Evolutionary conservation across 2,113 vertebrate genomes (phyloP).

Genomic region (Aegypius monachus): DNA sequence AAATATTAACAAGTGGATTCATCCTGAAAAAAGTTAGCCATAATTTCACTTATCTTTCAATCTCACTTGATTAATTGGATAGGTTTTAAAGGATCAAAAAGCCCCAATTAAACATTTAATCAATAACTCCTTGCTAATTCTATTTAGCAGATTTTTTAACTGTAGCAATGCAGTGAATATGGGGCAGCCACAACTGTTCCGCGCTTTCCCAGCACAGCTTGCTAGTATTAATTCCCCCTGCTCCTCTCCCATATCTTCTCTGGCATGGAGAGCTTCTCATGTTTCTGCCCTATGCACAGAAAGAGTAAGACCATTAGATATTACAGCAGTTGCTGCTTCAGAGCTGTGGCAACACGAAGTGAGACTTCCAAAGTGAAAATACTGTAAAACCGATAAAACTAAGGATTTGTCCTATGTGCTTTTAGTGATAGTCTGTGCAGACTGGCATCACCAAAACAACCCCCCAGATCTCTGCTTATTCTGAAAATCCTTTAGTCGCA

Average conservation of each 20-base stretch:
- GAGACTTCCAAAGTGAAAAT: background rate
- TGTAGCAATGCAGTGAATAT: background rate
- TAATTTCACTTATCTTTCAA: background rate
- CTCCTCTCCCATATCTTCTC: background rate
- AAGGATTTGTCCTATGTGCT: background rate
- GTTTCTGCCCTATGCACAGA: background rate
- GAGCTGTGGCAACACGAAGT: accelerated
- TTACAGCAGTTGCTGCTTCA: background rate
- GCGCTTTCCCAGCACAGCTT: background rate
- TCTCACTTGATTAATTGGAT: background rate
- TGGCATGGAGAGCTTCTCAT: background rate
- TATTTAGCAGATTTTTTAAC: background rate
- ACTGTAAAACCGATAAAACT: accelerated
- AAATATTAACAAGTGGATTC: background rate
- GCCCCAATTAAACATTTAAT: background rate
- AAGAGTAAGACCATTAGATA: background rate
- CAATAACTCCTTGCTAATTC: background rate
- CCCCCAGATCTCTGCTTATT: background rate
- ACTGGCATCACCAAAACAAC: background rate
- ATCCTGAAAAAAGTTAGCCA: background rate
- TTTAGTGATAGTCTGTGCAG: background rate
- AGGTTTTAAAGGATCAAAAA: background rate
- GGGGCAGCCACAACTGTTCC: background rate
- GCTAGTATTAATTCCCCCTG: background rate
- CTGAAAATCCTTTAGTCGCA: background rate